These are phyloP conservation scores for Microdon myrmicae DNA, from an alignment of 2,888 invertebrate genomes.

Conservation along the genomic window DNA sequence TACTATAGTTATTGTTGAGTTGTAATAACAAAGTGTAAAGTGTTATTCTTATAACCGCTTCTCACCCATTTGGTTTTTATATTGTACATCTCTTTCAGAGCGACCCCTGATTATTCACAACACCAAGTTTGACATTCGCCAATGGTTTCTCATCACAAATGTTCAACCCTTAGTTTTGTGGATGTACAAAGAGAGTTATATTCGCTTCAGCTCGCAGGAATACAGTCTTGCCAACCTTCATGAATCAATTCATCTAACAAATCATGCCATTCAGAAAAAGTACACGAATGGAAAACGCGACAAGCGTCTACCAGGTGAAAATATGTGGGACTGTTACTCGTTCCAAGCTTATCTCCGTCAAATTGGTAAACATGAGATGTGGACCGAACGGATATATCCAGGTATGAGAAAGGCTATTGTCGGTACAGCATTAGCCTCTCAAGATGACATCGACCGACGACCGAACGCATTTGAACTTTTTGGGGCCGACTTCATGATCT, in stretches of 20 bases:
- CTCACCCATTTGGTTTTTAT: not conserved
- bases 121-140: conserved; percentile 94
- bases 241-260: conserved; percentile 92
- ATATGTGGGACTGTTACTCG: conserved; percentile 94
- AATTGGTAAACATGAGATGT: conserved; percentile 80
- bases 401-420: conserved; percentile 81
- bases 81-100: conserved; percentile 73
- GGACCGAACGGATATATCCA: conserved; percentile 87
- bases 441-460: conserved; percentile 81
- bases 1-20: no score
- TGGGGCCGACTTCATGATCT: conserved; percentile 95
- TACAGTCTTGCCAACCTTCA: conserved; percentile 88
- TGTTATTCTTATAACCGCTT: conserved; percentile 2
- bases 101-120: conserved; percentile 87
- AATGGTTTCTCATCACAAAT: conserved; percentile 93
- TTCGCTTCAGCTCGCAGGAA: conserved; percentile 90
- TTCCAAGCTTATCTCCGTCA: conserved; percentile 71
- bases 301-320: conserved; percentile 83
- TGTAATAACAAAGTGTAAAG: no score
- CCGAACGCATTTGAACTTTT: conserved; percentile 91
- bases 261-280: conserved; percentile 91
- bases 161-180: conserved; percentile 91
- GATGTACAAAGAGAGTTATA: conserved; percentile 93
- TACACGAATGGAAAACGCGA: conserved; percentile 80
- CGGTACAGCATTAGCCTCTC: conserved; percentile 87